Conservation (phyloP, 2,797 vertebrate species). For the Danio jaintianensis region DNA sequence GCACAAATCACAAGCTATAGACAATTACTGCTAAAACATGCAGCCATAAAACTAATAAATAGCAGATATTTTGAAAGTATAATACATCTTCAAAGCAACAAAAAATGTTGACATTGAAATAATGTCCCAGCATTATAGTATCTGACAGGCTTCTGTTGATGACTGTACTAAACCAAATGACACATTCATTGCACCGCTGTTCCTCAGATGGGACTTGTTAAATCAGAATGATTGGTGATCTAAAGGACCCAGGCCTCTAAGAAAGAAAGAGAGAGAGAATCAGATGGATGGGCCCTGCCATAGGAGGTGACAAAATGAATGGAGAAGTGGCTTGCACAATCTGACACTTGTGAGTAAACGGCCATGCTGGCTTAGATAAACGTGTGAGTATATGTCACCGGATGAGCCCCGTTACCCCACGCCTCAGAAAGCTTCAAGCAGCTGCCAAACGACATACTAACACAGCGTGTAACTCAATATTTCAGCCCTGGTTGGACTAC, state of each 20-base stretch:
- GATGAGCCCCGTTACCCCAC: constrained; percentile 40
- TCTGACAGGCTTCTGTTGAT: not conserved
- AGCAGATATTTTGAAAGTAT: too few species aligned
- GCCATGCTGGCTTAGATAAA: constrained; percentile 30
- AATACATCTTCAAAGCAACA: not conserved
- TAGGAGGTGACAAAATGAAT: constrained; percentile 52
- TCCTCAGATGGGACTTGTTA: constrained; percentile 6
- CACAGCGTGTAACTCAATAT: constrained; percentile 57
- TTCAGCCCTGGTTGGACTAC: constrained; percentile 6
- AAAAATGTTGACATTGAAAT: not conserved
- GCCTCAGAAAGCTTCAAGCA: constrained; percentile 46
- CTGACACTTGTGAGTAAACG: constrained; percentile 46
- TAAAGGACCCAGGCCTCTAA: not conserved
- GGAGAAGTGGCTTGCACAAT: constrained; percentile 43
- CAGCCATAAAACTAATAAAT: too few species aligned
- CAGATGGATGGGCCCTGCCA: constrained; percentile 18
- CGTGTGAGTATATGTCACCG: constrained; percentile 45
- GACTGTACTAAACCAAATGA: constrained; percentile 18
- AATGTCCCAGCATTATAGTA: not conserved
- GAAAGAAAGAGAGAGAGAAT: not conserved
- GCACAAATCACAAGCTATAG: too few species aligned
- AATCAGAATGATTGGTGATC: constrained; percentile 33
- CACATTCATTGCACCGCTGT: constrained; percentile 6
- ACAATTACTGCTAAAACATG: too few species aligned
- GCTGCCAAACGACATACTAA: constrained; percentile 51